phyloP scores from a whole-genome alignment of 2,113 vertebrate genomes.

The Hyaena hyaena region DNA sequence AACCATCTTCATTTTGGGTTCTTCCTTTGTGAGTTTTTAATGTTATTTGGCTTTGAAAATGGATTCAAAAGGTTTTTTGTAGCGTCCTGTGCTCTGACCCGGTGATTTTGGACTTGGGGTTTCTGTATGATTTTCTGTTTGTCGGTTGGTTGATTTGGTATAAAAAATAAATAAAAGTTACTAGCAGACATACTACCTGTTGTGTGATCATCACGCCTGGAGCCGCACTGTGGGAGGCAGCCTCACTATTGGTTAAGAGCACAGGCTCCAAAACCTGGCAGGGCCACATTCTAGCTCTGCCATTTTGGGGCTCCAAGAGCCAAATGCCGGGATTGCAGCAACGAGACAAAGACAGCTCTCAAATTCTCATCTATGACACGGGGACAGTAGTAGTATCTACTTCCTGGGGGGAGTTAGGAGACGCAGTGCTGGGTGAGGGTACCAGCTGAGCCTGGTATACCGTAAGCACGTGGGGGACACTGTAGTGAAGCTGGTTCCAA shows the following conservation, averaged over 20 bases:
- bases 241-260: neutral
- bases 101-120: slow-evolving; percentile 8
- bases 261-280: neutral
- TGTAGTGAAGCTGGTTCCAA: neutral
- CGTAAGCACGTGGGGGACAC: neutral
- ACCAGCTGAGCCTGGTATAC: neutral
- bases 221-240: neutral
- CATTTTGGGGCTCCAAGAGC: neutral
- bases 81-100: neutral
- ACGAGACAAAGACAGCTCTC: neutral
- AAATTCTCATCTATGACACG: neutral
- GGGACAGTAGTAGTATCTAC: neutral
- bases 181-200: neutral
- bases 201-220: neutral
- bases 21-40: neutral
- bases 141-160: neutral
- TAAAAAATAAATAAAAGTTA: neutral
- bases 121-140: neutral
- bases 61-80: neutral
- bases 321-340: neutral
- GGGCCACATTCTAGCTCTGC: neutral
- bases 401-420: neutral
- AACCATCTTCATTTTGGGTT: neutral
- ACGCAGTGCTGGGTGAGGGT: neutral
- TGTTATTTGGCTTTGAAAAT: neutral